phyloP scores from a whole-genome alignment of 2,888 invertebrate species.

The Cyclophora albipunctata region DNA sequence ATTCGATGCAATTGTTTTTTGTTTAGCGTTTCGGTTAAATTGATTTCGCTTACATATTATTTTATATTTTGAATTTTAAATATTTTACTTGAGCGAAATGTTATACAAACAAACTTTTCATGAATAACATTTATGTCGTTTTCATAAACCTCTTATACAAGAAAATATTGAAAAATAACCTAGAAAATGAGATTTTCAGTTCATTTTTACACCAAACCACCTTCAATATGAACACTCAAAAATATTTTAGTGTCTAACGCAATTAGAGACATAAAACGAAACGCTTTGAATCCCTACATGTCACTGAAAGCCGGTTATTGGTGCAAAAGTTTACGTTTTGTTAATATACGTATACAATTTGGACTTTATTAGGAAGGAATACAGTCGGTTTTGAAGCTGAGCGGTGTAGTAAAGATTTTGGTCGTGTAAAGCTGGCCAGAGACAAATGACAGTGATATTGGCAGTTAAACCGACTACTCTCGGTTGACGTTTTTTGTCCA shows the following conservation, averaged over 20 bases:
- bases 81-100: no score
- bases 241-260: constrained; percentile 46
- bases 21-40: background rate
- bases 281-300: constrained; percentile 42
- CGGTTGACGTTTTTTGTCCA: constrained; percentile 32
- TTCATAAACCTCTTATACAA: no score
- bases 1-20: background rate
- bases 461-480: constrained; percentile 47
- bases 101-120: background rate
- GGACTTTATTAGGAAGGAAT: background rate
- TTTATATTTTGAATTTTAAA: constrained; percentile 2
- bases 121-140: no score
- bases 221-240: constrained; percentile 42
- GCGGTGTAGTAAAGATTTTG: constrained; percentile 21
- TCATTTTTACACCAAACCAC: constrained; percentile 11
- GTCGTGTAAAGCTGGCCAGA: constrained; percentile 38
- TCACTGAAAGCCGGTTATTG: constrained; percentile 48
- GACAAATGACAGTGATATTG: constrained; percentile 60
- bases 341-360: background rate
- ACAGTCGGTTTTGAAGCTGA: constrained; percentile 21
- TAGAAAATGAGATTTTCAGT: no score
- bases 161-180: no score
- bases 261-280: constrained; percentile 47
- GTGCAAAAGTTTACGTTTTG: constrained; percentile 11
- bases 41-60: background rate